A percentile compares a stretch with the other conserved stretches of the same genome.
Conservation (phyloP, 2,888 invertebrate species). For the Nemurella pictetii region DNA sequence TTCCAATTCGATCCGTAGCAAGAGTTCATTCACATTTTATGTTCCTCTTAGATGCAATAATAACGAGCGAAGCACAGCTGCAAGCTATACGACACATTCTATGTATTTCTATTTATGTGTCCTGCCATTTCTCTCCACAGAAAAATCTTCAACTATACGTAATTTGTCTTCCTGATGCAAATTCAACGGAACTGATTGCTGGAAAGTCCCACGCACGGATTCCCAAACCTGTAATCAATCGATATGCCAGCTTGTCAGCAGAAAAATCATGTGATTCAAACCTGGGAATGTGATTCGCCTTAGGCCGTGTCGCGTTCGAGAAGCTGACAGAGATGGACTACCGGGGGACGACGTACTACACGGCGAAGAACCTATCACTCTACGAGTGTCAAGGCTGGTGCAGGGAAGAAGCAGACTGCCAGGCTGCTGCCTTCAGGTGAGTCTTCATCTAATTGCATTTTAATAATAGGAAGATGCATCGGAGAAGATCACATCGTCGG, state of each 20-base stretch:
- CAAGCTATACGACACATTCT: too few species aligned
- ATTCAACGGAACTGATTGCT: not conserved
- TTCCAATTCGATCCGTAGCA: too few species aligned
- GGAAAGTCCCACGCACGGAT: too few species aligned
- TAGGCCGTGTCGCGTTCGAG: conserved; percentile 87
- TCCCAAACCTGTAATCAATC: not conserved
- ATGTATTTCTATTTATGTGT: too few species aligned
- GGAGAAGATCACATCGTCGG: not conserved
- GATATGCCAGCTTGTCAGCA: too few species aligned
- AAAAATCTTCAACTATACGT: not conserved
- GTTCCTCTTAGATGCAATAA: too few species aligned
- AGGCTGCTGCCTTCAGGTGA: conserved; percentile 84
- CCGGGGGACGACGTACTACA: conserved; percentile 88
- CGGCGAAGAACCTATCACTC: conserved; percentile 85
- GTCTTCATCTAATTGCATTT: not conserved
- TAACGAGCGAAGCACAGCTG: too few species aligned
- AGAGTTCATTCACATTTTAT: too few species aligned
- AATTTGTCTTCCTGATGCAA: not conserved
- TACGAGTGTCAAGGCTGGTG: conserved; percentile 97
- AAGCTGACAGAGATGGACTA: conserved; percentile 92
- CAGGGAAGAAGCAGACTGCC: conserved; percentile 87
- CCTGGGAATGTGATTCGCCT: not conserved
- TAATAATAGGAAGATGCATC: conserved; percentile 9
- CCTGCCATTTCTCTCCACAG: not conserved
- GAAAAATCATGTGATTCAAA: not conserved